A percentile compares a stretch with the other conserved stretches of the same genome.
phyloP scores from a whole-genome alignment of 2,797 vertebrate genomes.

The Thalassophryne amazonica region DNA sequence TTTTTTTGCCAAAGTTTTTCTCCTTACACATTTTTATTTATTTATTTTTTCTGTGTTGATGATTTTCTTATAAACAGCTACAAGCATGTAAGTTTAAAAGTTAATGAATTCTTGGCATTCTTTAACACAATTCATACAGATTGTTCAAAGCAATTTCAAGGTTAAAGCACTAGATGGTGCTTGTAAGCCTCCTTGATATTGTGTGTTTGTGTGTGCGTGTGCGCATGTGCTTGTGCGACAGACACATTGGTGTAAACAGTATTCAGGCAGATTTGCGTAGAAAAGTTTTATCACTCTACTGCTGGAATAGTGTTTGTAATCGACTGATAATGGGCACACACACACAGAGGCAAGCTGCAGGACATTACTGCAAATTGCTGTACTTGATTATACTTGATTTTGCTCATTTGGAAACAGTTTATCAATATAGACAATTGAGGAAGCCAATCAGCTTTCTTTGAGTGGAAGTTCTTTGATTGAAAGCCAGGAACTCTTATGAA shows the following conservation, averaged over 20 bases:
- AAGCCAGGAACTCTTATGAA: constrained; percentile 42
- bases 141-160: constrained; percentile 78
- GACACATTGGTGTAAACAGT: constrained; percentile 16
- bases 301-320: constrained; percentile 24
- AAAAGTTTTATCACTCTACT: constrained; percentile 25
- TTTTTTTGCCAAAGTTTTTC: too few species aligned
- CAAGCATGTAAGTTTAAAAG: neutral
- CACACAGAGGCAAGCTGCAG: constrained; percentile 27
- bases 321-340: constrained; percentile 37
- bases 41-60: neutral
- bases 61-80: neutral
- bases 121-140: constrained; percentile 7
- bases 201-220: constrained; percentile 14
- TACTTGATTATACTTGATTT: constrained; percentile 65
- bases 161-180: constrained; percentile 94
- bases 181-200: constrained; percentile 82
- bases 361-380: constrained; percentile 57
- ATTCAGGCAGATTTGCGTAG: constrained; percentile 29
- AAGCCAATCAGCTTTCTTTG: constrained; percentile 52
- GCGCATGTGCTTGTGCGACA: constrained; percentile 10
- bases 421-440: constrained; percentile 42
- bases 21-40: too few species aligned
- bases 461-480: constrained; percentile 63
- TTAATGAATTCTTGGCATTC: neutral
- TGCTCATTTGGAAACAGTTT: constrained; percentile 67